Evolutionary conservation across 2,797 vertebrate genomes (phyloP).

Genomic region (Cirrhinus molitorella): DNA sequence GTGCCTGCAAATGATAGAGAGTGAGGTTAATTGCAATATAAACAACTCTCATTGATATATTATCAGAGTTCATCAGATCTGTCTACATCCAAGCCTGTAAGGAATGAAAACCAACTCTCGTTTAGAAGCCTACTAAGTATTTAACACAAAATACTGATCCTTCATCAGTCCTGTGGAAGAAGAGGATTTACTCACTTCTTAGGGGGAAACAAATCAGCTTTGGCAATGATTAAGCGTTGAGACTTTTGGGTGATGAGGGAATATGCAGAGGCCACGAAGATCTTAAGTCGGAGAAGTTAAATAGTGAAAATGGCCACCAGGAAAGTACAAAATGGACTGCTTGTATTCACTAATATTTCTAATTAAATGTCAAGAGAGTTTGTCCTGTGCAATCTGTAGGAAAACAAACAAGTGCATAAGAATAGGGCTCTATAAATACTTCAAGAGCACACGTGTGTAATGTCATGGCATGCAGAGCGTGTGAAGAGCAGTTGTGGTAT

Average conservation of each 20-base stretch:
- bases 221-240: not conserved
- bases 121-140: not conserved
- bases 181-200: not conserved
- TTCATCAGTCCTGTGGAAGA: not conserved
- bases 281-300: not conserved
- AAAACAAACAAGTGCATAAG: not conserved
- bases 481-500: constrained; percentile 5
- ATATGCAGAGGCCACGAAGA: not conserved
- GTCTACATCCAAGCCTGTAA: not conserved
- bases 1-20: constrained; percentile 12
- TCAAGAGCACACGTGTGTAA: constrained; percentile 22
- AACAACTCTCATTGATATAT: not conserved
- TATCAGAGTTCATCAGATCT: not conserved
- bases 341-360: not conserved
- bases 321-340: not conserved
- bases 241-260: not conserved
- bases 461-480: not conserved
- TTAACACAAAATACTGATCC: too few species aligned
- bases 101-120: not conserved
- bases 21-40: not conserved
- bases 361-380: not conserved
- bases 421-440: constrained; percentile 28
- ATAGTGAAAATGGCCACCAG: not conserved
- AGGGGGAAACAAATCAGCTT: not conserved
- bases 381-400: not conserved